These are phyloP conservation scores for Plutomurus gul DNA, from an alignment of 1,140 invertebrate species.

Conservation along the genomic window DNA sequence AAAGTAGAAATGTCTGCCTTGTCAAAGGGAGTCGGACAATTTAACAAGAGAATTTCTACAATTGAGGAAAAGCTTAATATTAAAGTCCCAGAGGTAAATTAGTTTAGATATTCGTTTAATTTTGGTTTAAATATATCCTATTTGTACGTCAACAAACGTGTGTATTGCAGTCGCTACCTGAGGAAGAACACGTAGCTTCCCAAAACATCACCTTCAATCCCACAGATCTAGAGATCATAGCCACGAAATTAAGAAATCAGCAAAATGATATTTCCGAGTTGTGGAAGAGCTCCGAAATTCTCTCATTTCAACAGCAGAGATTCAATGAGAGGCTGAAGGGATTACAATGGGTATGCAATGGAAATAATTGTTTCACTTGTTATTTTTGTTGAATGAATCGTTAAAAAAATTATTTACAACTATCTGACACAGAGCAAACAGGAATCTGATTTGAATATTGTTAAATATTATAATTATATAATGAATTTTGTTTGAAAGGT, in stretches of 20 bases:
- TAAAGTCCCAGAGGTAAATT: background rate
- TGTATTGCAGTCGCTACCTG: background rate
- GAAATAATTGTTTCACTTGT: background rate
- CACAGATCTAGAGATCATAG: background rate
- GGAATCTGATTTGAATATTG: no score
- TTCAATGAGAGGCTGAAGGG: slow-evolving; percentile 34
- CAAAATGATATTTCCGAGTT: slow-evolving; percentile 40
- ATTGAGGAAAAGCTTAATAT: slow-evolving; percentile 15
- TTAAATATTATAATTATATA: background rate
- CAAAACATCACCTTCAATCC: background rate
- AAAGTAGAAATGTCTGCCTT: slow-evolving; percentile 8
- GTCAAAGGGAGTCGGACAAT: background rate
- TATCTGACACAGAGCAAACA: background rate
- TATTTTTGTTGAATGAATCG: no score
- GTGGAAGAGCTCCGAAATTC: slow-evolving; percentile 44
- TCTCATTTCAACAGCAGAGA: slow-evolving; percentile 31
- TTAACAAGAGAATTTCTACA: background rate
- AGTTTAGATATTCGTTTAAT: background rate
- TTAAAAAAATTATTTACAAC: background rate
- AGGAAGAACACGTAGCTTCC: background rate
- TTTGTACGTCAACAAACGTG: background rate
- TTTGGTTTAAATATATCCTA: background rate
- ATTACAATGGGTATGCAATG: slow-evolving; percentile 24
- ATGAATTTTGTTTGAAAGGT: background rate
- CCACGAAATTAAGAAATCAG: slow-evolving; percentile 16